phyloP scores from a whole-genome alignment of 1,140 invertebrate genomes.

The Saxidomus purpurata region DNA sequence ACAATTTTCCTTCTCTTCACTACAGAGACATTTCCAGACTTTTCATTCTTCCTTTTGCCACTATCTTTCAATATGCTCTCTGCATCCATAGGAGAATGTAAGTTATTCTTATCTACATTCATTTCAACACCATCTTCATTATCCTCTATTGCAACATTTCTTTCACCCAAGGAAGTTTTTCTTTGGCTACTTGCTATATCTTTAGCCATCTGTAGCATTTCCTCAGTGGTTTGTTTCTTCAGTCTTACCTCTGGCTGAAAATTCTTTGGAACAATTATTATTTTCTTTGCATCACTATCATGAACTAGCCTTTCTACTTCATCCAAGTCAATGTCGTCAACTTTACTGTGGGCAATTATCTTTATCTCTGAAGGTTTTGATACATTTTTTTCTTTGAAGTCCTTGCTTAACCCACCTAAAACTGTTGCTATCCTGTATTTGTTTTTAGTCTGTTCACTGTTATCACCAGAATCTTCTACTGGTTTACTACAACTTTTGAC shows the following conservation, averaged over 20 bases:
- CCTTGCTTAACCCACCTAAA: background rate
- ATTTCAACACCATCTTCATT: background rate
- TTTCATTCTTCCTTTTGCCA: background rate
- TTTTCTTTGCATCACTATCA: background rate
- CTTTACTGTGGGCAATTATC: slow-evolving; percentile 7
- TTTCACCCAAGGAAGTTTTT: background rate
- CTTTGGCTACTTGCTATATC: background rate
- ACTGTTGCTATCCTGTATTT: background rate
- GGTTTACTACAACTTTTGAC: background rate
- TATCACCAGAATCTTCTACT: background rate
- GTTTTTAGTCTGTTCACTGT: background rate
- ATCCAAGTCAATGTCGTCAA: background rate
- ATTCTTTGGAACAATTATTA: background rate
- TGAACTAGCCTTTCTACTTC: background rate
- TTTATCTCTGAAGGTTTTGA: slow-evolving; percentile 8
- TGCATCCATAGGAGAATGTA: background rate
- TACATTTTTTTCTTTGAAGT: background rate
- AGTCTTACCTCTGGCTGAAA: slow-evolving; percentile 21
- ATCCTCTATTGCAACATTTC: background rate
- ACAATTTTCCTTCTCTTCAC: slow-evolving; percentile 3
- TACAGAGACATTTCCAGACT: background rate
- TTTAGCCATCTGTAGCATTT: slow-evolving; percentile 5
- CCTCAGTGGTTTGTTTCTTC: slow-evolving; percentile 20
- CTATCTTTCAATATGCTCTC: background rate
- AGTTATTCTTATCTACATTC: background rate